Evolutionary conservation across 2,113 vertebrate species (phyloP).

Genomic region (Mobula birostris): DNA sequence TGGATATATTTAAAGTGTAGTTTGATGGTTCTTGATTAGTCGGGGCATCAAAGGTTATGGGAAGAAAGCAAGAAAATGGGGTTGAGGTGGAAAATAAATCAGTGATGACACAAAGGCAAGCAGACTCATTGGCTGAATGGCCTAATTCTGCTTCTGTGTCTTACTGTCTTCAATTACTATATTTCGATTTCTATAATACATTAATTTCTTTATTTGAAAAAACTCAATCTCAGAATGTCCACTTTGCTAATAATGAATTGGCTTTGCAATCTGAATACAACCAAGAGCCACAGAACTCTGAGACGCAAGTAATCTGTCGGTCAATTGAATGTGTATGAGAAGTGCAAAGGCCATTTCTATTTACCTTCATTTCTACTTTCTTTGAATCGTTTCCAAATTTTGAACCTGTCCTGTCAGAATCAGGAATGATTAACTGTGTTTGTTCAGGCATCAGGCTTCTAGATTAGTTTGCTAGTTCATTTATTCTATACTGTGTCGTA

Average conservation of each 20-base stretch:
- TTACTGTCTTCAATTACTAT: neutral
- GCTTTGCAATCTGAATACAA: neutral
- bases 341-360: neutral
- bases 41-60: too few species aligned
- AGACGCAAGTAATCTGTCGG: neutral
- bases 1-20: too few species aligned
- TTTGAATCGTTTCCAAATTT: neutral
- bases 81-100: too few species aligned
- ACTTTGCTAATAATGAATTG: neutral
- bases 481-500: too few species aligned
- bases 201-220: neutral
- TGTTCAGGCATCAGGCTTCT: neutral
- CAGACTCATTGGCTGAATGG: too few species aligned
- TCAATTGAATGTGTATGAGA: neutral
- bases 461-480: neutral
- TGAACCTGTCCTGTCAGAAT: neutral
- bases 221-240: neutral
- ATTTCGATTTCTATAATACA: neutral
- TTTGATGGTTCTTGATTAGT: too few species aligned
- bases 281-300: neutral
- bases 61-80: too few species aligned
- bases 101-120: too few species aligned
- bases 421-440: neutral
- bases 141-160: too few species aligned
- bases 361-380: neutral